Base-by-base conservation (phyloP, 2,888 invertebrate genomes). In the Melinopterus prodromus region DNA sequence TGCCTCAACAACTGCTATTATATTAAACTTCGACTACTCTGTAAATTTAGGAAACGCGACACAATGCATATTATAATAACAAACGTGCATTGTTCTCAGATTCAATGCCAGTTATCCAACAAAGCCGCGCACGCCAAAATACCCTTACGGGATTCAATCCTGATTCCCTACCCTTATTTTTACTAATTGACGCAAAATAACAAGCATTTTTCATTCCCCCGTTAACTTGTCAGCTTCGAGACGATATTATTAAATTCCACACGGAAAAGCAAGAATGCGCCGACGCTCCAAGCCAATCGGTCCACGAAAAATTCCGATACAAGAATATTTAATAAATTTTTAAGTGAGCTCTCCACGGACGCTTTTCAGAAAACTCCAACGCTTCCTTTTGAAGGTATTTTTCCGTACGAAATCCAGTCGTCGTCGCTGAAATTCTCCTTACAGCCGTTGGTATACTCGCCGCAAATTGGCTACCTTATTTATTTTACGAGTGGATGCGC, bases 371-470 rank as follows among this genome's bases (percentile, higher is more conserved):
- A 12, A 53, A 26, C 26, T 26, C 3, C 26, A 1, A 26, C 26
- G 26, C 3, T 26, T 70, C 78, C 78, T 80, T 80, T 78, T 78
- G 78, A 76, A 78, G 75, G 71, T n/a, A n/a, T n/a, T 70, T 78
- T 80, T 80, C 78, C 78, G 78, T 78, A 80, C 76, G 78, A 80
- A 80, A 80, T 80, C 80, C 78, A 80, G 76, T 80, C 80, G 76
- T 76, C 78, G 77, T 78, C 53, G 12, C 26, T 26, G 26, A 26
- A 26, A 26, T 26, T 53, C 53, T 53, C 53, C 9, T 53, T 53
- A 7, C 9, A 53, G 53, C 53, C 9, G n/a, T 53, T 53, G 3
- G 53, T 12, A 53, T 53, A 53, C 53, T 53, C 53, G 53, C 53
- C 53, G 53, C 53, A 53, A 53, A 53, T 53, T 53, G 53, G 53